These are phyloP conservation scores for Labeo catla DNA, from an alignment of 2,113 vertebrate species.

Conservation along the genomic window DNA sequence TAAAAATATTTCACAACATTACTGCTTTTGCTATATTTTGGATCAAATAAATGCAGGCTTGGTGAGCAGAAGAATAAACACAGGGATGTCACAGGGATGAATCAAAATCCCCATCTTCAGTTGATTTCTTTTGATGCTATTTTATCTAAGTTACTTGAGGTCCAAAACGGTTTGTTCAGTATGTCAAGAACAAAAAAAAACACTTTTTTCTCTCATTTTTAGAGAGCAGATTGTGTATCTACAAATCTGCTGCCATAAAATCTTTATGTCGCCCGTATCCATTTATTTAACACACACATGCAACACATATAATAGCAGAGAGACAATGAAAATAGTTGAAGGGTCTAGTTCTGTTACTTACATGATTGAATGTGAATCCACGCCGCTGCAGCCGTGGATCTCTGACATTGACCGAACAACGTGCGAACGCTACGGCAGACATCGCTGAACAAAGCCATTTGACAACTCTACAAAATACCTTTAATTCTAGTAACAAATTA, in stretches of 20 bases:
- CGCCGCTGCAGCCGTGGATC: constrained; percentile 30
- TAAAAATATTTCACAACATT: too few species aligned
- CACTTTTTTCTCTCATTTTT: background rate
- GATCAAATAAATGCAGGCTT: too few species aligned
- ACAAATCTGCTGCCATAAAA: background rate
- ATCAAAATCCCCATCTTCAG: background rate
- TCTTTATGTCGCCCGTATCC: background rate
- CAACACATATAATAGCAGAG: too few species aligned
- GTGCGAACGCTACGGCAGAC: constrained; percentile 56
- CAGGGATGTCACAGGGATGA: too few species aligned
- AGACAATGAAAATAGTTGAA: background rate
- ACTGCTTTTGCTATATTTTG: too few species aligned
- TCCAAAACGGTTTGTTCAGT: too few species aligned
- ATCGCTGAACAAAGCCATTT: constrained; percentile 63
- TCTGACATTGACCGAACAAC: constrained; percentile 65
- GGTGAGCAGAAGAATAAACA: too few species aligned
- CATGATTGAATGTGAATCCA: constrained; percentile 20
- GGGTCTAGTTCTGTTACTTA: constrained; percentile 28
- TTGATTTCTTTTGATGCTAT: background rate
- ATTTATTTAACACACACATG: background rate
- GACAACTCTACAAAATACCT: background rate
- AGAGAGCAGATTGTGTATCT: background rate
- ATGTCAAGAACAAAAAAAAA: background rate
- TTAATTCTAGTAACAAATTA: background rate
- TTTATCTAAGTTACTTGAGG: background rate